These are phyloP conservation scores for Periplaneta americana DNA, from an alignment of 1,140 invertebrate genomes.

Conservation along the genomic window DNA sequence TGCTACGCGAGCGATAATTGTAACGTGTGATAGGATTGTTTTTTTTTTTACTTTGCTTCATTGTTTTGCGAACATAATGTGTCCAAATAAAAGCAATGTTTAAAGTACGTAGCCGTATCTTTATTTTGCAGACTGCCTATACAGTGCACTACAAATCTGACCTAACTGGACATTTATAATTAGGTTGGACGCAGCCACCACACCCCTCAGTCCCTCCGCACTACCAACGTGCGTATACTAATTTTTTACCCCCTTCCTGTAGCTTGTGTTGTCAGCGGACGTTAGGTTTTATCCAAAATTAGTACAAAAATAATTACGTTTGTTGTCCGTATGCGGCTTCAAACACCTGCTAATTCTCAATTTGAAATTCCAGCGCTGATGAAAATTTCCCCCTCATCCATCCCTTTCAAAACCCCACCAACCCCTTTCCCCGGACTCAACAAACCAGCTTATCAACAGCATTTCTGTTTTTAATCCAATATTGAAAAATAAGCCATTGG, in stretches of 20 bases:
- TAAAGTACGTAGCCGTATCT: too few species aligned
- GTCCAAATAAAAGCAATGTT: too few species aligned
- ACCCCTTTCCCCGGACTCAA: background rate
- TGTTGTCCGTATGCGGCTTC: background rate
- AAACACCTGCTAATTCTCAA: slow-evolving; percentile 9
- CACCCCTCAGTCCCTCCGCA: background rate
- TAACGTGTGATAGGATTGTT: too few species aligned
- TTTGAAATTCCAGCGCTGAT: slow-evolving; percentile 5
- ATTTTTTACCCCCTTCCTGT: background rate
- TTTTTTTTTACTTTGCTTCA: too few species aligned
- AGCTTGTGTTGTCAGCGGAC: background rate
- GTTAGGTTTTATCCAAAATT: slow-evolving; percentile 3
- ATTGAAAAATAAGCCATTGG: slow-evolving; percentile 9
- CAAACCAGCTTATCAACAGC: background rate
- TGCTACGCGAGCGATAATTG: too few species aligned
- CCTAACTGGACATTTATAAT: background rate
- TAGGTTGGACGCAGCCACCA: background rate
- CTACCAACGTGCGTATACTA: background rate
- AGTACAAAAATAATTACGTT: slow-evolving; percentile 13
- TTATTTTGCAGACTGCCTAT: background rate
- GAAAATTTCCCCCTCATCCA: background rate
- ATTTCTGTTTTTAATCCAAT: background rate
- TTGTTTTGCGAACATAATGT: too few species aligned
- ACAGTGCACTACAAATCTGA: background rate
- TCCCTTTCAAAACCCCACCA: background rate